Conservation (phyloP, 1,140 invertebrate species). For the Adelges cooleyi region DNA sequence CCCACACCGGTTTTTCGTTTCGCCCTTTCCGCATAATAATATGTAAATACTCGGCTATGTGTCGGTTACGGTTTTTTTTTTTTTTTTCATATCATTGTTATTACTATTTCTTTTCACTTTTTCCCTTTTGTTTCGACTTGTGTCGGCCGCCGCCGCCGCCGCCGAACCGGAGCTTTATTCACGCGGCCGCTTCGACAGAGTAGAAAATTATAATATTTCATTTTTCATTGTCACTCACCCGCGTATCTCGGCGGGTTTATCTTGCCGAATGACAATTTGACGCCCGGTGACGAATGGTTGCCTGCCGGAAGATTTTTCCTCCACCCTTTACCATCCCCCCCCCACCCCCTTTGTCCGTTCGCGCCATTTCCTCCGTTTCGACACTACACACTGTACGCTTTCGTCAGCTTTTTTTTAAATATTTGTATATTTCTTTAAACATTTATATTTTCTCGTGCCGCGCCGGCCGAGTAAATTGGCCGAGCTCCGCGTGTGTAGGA, state of each 20-base stretch:
- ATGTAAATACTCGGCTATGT: constrained; percentile 20
- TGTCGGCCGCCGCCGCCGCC: not conserved
- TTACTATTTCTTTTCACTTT: constrained; percentile 27
- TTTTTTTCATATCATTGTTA: not conserved
- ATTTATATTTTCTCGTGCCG: too few relatives aligned
- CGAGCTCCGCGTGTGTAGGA: too few relatives aligned
- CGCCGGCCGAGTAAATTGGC: too few relatives aligned
- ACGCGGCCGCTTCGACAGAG: not conserved
- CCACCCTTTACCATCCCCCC: not conserved
- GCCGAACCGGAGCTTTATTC: constrained; percentile 18
- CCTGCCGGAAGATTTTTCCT: constrained; percentile 24
- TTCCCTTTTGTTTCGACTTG: constrained; percentile 27
- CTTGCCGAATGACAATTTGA: constrained; percentile 28
- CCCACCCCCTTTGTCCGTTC: not conserved
- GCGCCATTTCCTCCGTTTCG: too few relatives aligned
- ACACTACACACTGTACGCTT: too few relatives aligned
- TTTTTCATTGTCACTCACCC: constrained; percentile 27
- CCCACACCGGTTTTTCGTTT: constrained; percentile 7
- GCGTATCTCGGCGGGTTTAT: constrained; percentile 26
- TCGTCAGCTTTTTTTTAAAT: too few relatives aligned
- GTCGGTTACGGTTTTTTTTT: not conserved
- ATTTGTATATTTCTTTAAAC: too few relatives aligned
- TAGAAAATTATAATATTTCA: constrained; percentile 29
- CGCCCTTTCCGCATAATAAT: constrained; percentile 9
- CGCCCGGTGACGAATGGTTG: constrained; percentile 26